Evolutionary conservation across 2,797 vertebrate species (phyloP).

Genomic region (Synanceia verrucosa): DNA sequence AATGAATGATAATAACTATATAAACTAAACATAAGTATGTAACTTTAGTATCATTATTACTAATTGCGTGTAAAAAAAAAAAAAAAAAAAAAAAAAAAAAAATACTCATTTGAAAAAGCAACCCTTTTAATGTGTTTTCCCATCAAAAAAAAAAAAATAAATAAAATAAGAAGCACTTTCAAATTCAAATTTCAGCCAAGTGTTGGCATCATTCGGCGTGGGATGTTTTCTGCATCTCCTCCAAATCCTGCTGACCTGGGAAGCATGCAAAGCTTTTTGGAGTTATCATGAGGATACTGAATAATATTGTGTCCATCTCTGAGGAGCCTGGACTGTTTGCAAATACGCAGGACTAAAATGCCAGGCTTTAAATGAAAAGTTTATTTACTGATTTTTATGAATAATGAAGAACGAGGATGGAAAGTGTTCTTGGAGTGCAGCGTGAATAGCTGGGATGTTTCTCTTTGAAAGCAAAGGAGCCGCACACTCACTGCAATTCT

Average conservation of each 20-base stretch:
- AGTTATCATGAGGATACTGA: conserved; percentile 15
- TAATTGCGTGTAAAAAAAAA: too few relatives aligned
- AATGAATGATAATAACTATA: too few relatives aligned
- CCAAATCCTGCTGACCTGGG: not conserved
- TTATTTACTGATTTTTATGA: conserved; percentile 36
- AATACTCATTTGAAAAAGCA: not conserved
- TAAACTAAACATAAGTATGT: too few relatives aligned
- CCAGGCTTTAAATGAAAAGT: conserved; percentile 1
- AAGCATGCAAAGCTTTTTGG: conserved; percentile 11
- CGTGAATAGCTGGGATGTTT: conserved; percentile 1
- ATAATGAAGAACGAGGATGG: conserved; percentile 33
- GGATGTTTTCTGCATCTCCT: conserved; percentile 9
- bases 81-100: too few relatives aligned
- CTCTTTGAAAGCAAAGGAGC: conserved; percentile 18
- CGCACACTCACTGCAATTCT: conserved; percentile 4
- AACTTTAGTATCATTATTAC: too few relatives aligned
- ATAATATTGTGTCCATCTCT: not conserved
- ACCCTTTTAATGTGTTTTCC: not conserved
- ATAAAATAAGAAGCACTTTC: not conserved
- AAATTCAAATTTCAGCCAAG: not conserved
- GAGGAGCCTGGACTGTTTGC: conserved; percentile 6
- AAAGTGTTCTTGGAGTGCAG: conserved; percentile 18
- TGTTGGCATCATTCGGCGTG: not conserved
- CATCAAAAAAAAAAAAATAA: too few relatives aligned
- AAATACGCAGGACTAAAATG: conserved; percentile 9